These are phyloP conservation scores for Phoebastria nigripes DNA, from an alignment of 2,797 vertebrate species.

Conservation along the genomic window DNA sequence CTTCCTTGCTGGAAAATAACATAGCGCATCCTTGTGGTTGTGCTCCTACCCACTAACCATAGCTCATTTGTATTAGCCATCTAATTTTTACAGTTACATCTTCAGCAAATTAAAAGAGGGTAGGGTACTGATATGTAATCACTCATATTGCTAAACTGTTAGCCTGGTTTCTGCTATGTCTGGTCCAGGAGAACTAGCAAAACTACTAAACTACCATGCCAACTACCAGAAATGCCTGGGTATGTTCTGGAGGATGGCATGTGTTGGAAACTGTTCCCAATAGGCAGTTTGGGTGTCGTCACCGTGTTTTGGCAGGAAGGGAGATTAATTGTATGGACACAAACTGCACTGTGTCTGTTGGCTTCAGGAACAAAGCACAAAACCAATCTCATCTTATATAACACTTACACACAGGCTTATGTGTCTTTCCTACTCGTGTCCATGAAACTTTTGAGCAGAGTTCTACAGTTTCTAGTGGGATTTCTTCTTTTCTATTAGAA, in stretches of 20 bases:
- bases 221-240: background rate
- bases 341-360: background rate
- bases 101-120: background rate
- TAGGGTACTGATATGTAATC: fast-evolving
- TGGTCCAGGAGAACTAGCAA: background rate
- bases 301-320: background rate
- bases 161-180: background rate
- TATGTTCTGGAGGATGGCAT: background rate
- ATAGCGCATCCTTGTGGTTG: background rate
- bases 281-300: background rate
- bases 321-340: background rate
- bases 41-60: background rate
- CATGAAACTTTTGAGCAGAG: background rate
- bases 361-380: background rate
- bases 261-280: background rate
- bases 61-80: background rate
- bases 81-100: background rate
- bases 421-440: background rate
- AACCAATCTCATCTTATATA: background rate
- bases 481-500: background rate
- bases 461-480: background rate
- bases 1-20: background rate
- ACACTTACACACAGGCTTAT: background rate
- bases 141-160: background rate
- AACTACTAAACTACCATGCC: background rate